These are phyloP conservation scores for Alexandromys oeconomus DNA, from an alignment of 2,797 vertebrate genomes.

Conservation along the genomic window DNA sequence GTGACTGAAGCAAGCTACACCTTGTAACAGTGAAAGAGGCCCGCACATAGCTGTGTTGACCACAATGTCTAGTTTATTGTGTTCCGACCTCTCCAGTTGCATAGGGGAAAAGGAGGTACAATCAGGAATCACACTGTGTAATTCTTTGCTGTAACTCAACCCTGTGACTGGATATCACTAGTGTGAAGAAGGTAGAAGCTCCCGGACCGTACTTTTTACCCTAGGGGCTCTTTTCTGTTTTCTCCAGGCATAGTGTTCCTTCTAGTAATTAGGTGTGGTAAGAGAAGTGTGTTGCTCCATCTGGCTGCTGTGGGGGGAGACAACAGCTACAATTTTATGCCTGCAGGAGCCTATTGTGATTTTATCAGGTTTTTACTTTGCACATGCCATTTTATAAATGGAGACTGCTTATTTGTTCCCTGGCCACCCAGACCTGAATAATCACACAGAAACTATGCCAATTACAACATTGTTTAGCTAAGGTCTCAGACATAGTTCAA, in stretches of 20 bases:
- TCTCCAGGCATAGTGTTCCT: background rate
- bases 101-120: background rate
- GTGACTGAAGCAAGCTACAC: background rate
- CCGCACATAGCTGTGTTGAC: background rate
- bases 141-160: background rate
- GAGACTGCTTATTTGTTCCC: too few relatives aligned
- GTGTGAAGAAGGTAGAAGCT: background rate
- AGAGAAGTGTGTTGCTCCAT: background rate
- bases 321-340: background rate
- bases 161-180: rapidly evolving
- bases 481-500: too few relatives aligned
- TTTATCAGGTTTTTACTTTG: background rate
- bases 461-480: too few relatives aligned
- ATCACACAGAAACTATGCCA: too few relatives aligned
- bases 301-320: background rate
- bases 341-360: background rate
- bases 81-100: background rate
- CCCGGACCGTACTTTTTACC: background rate
- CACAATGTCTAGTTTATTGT: background rate
- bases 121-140: background rate
- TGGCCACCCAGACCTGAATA: too few relatives aligned
- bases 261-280: background rate
- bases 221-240: background rate
- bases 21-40: background rate
- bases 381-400: background rate